Conservation (phyloP, 2,113 vertebrate genomes). For the Lycaon pictus region DNA sequence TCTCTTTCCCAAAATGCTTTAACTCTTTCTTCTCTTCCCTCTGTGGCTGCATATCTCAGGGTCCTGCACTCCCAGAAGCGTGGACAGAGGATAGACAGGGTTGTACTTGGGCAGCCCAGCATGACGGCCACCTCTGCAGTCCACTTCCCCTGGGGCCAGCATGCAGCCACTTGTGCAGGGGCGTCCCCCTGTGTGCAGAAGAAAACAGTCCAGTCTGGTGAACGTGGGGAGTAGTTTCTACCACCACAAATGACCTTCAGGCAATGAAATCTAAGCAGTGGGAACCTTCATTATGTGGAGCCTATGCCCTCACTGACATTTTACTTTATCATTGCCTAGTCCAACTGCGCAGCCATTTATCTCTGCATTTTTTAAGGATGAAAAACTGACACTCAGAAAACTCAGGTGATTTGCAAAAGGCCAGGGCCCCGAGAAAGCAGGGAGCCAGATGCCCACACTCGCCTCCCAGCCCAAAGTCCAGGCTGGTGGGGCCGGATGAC, state of each 20-base stretch:
- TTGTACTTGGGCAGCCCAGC: accelerated
- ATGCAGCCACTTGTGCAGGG: accelerated
- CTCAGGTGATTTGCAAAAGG: neutral
- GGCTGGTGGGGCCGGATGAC: accelerated
- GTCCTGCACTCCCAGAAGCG: neutral
- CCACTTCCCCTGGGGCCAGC: neutral
- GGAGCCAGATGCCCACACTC: accelerated
- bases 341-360: accelerated
- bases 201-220: neutral
- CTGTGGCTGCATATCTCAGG: neutral
- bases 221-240: accelerated
- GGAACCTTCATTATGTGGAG: neutral
- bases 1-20: too few relatives aligned
- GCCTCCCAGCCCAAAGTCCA: accelerated
- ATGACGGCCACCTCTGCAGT: accelerated
- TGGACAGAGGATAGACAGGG: accelerated
- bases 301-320: neutral
- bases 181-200: neutral
- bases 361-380: neutral
- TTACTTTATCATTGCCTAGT: neutral
- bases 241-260: accelerated
- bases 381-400: neutral
- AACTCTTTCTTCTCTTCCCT: neutral
- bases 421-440: too few relatives aligned
- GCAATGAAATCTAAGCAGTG: neutral